Conservation (phyloP, 2,113 vertebrate species). For the Sciurus niger region DNA sequence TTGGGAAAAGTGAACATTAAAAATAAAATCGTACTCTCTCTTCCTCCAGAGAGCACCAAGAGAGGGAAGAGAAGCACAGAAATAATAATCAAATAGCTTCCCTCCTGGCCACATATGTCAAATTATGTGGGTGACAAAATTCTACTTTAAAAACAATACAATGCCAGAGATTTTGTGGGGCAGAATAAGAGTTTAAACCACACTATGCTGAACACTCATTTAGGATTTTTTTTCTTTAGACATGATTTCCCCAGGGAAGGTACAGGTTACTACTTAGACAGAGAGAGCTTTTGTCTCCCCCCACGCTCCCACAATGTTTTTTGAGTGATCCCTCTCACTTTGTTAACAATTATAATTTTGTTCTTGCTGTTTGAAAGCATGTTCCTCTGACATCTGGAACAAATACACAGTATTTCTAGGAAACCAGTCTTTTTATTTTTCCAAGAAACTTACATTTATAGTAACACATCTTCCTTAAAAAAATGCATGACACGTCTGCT, state of each 20-base stretch:
- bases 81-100: not conserved
- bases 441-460: conserved; percentile 65
- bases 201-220: conserved; percentile 22
- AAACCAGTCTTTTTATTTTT: conserved; percentile 13
- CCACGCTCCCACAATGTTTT: not conserved
- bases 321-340: conserved; percentile 73
- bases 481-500: conserved; percentile 47
- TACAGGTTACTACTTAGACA: conserved; percentile 59
- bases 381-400: conserved; percentile 80
- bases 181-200: conserved; percentile 29
- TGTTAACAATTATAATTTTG: conserved; percentile 70
- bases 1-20: not conserved
- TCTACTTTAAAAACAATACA: not conserved
- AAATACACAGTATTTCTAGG: conserved; percentile 73
- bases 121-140: not conserved
- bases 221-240: conserved; percentile 51
- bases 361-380: conserved; percentile 71
- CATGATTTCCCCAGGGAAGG: conserved; percentile 45
- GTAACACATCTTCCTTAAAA: conserved; percentile 69
- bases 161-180: not conserved
- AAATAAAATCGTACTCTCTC: not conserved
- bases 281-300: not conserved
- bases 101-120: not conserved
- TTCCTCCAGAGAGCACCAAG: not conserved
- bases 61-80: not conserved